phyloP scores from a whole-genome alignment of 2,113 vertebrate species.

The Mormyrus lacerda region DNA sequence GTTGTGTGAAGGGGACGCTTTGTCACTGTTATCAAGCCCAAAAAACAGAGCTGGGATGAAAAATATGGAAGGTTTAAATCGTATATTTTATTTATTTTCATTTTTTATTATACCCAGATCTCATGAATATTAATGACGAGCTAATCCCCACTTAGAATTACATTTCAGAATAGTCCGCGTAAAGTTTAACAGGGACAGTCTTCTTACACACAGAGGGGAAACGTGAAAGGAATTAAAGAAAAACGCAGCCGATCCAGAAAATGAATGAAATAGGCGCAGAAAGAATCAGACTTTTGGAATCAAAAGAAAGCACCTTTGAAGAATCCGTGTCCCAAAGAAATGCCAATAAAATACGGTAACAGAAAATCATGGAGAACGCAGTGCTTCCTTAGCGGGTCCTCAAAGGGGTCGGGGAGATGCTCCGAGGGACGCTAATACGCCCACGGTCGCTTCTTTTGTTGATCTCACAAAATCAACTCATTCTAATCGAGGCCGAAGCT shows the following conservation, averaged over 20 bases:
- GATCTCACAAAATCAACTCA: conserved; percentile 69
- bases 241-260: conserved; percentile 35
- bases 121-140: conserved; percentile 69
- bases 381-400: conserved; percentile 64
- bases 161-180: conserved; percentile 66
- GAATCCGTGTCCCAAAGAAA: conserved; percentile 51
- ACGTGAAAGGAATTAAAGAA: conserved; percentile 38
- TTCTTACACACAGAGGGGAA: conserved; percentile 48
- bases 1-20: not conserved
- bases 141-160: conserved; percentile 73
- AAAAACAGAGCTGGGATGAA: conserved; percentile 22
- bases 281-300: conserved; percentile 43
- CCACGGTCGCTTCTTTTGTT: conserved; percentile 66
- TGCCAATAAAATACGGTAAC: conserved; percentile 61
- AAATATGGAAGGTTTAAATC: conserved; percentile 40
- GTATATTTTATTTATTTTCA: conserved; percentile 45
- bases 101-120: conserved; percentile 49
- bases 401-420: conserved; percentile 58
- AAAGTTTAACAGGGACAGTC: conserved; percentile 63
- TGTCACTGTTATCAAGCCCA: not conserved
- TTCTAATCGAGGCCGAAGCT: conserved; percentile 71
- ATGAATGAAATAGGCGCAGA: conserved; percentile 39
- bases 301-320: conserved; percentile 52
- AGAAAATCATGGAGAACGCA: conserved; percentile 61
- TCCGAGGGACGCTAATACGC: conserved; percentile 59